phyloP scores from a whole-genome alignment of 1,140 invertebrate species.

The Meloidogyne hapla region DNA sequence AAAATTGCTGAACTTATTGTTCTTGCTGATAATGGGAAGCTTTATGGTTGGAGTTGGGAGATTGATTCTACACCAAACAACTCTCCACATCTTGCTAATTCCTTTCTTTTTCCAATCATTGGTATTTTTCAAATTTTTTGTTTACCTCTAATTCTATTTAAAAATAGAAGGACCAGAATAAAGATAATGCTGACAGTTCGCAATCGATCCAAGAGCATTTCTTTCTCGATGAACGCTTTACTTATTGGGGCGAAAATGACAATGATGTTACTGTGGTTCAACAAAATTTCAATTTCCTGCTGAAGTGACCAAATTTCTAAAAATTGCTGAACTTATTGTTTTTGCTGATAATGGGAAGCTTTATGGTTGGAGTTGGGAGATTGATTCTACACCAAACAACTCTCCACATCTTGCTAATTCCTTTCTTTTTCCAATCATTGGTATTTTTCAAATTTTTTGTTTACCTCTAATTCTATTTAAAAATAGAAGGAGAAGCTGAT shows the following conservation, averaged over 20 bases:
- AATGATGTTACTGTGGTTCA: not conserved
- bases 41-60: conserved; percentile 97
- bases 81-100: conserved; percentile 26
- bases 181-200: conserved; percentile 13
- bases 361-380: conserved; percentile 86
- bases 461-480: too few relatives aligned
- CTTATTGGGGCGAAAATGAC: conserved; percentile 6
- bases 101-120: not conserved
- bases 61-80: conserved; percentile 16
- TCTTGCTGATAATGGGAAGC: conserved; percentile 79
- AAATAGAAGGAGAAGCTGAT: too few relatives aligned
- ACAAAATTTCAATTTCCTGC: conserved; percentile 23
- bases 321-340: conserved; percentile 87
- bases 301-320: conserved; percentile 65
- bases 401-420: conserved; percentile 23
- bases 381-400: conserved; percentile 15
- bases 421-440: not conserved
- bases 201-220: conserved; percentile 20
- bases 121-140: not conserved
- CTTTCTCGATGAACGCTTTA: conserved; percentile 18
- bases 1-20: conserved; percentile 87
- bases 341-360: conserved; percentile 82
- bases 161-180: conserved; percentile 6
- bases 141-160: too few relatives aligned
- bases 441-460: too few relatives aligned